These are phyloP conservation scores for Apogon hyalosoma DNA, from an alignment of 2,797 vertebrate species.

Conservation along the genomic window DNA sequence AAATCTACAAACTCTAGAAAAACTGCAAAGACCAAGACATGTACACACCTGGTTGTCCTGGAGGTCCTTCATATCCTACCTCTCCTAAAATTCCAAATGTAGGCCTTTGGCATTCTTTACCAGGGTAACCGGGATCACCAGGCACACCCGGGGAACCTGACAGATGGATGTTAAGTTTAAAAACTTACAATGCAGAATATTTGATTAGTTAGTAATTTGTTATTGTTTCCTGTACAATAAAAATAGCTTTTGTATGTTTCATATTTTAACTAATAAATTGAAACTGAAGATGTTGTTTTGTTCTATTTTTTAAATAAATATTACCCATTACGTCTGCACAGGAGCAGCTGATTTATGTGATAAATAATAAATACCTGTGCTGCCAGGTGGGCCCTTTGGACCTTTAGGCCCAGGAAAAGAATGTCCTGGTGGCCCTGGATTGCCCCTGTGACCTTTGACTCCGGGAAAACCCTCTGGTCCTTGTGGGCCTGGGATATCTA, in stretches of 20 bases:
- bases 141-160: constrained; percentile 61
- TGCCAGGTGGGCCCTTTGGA: constrained; percentile 53
- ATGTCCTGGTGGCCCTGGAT: constrained; percentile 45
- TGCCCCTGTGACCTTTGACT: constrained; percentile 60
- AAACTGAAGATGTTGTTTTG: neutral
- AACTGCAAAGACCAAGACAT: neutral
- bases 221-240: too few species aligned
- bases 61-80: constrained; percentile 58
- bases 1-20: neutral
- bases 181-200: too few species aligned
- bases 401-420: constrained; percentile 54
- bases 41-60: constrained; percentile 67
- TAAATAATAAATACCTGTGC: constrained; percentile 51
- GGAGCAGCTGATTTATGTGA: neutral
- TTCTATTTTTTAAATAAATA: neutral
- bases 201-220: too few species aligned
- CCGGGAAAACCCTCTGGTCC: constrained; percentile 67
- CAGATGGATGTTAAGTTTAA: constrained; percentile 58
- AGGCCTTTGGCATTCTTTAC: constrained; percentile 52
- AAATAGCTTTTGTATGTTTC: too few species aligned
- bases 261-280: too few species aligned
- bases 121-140: constrained; percentile 69
- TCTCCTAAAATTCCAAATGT: constrained; percentile 74
- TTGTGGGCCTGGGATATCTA: constrained; percentile 39
- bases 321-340: neutral